These are phyloP conservation scores for Campopleginae sp. DNA, from an alignment of 2,888 invertebrate genomes.

Conservation along the genomic window DNA sequence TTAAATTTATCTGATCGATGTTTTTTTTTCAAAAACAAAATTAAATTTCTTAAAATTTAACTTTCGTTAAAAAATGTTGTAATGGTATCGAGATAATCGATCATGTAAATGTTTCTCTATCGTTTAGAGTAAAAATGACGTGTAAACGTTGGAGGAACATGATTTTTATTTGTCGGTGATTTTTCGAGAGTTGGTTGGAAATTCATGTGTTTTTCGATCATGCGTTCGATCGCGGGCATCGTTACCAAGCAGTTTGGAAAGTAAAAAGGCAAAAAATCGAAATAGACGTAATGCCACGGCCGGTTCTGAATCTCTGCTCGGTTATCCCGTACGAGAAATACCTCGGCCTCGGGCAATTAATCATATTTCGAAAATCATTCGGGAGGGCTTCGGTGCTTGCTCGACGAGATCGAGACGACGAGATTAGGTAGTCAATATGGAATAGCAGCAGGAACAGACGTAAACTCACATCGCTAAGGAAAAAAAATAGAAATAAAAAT, in stretches of 20 bases:
- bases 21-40: too few species aligned
- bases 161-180: constrained; percentile 16
- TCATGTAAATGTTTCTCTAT: background rate
- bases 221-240: constrained; percentile 36
- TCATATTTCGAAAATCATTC: constrained; percentile 84
- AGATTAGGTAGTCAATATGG: constrained; percentile 77
- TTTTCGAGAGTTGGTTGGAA: constrained; percentile 27
- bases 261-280: constrained; percentile 37
- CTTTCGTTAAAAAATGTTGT: background rate
- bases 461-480: constrained; percentile 42
- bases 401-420: constrained; percentile 79
- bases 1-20: too few species aligned
- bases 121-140: background rate
- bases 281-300: constrained; percentile 52
- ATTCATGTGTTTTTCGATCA: constrained; percentile 46
- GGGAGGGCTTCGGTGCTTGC: constrained; percentile 72
- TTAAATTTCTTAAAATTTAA: too few species aligned
- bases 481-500: constrained; percentile 36
- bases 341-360: constrained; percentile 80
- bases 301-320: constrained; percentile 20
- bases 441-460: constrained; percentile 59
- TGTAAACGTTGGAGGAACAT: constrained; percentile 1
- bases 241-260: constrained; percentile 56
- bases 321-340: constrained; percentile 69
- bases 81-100: background rate